Base-by-base conservation (phyloP, 2,888 invertebrate genomes). In the Lasioglossum pauxillum region DNA sequence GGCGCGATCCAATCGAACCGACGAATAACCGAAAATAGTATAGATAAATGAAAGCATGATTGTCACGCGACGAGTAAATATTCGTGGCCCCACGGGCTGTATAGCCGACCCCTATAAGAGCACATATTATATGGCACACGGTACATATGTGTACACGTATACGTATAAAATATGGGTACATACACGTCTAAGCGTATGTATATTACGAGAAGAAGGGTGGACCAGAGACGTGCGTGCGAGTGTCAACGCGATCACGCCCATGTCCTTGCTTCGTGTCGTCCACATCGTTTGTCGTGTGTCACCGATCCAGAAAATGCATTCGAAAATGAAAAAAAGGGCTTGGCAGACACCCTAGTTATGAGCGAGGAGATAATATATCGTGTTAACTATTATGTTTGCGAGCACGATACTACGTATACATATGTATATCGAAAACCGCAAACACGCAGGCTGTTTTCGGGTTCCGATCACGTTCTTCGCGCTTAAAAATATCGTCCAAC, bases 271-370 rank as follows among this genome's bases (percentile, higher is more conserved):
- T 64, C 64, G 64, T 31, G 64, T 64, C 31, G 16, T 16, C n/a
- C 31, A 1, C 16, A 31, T 75, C 46, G 19, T 16, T 7, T 31
- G n/a, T 46, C 44, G 35, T 31, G n/a, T 72, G 14, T 44, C 46
- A 75, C 23, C 38, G 41, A 71, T 71, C 41, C 41, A 38, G 38
- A 38, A 41, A 71, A 71, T 71, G 23, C 78, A 57, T 71, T 38
- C 60, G 73, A 77, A 74, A 27, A 44, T 44, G 44, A 12, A 72
- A 73, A 85, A 82, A 74, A 73, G 76, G 88, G 88, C 84, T 88
- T 88, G 88, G 88, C 80, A 4, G 73, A 49, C 38, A 60, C 5
- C 12, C n/a, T n/a, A 23, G n/a, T 69, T 69, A 72, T 4, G 75
- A 35, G 60, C 67, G 74, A 44, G 10, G 27, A 60, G 35, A 67